Evolutionary conservation across 2,797 vertebrate genomes (phyloP), one percentile per base, ranked within the genome.

Genomic region (Odontamblyopus lacepedii): DNA sequence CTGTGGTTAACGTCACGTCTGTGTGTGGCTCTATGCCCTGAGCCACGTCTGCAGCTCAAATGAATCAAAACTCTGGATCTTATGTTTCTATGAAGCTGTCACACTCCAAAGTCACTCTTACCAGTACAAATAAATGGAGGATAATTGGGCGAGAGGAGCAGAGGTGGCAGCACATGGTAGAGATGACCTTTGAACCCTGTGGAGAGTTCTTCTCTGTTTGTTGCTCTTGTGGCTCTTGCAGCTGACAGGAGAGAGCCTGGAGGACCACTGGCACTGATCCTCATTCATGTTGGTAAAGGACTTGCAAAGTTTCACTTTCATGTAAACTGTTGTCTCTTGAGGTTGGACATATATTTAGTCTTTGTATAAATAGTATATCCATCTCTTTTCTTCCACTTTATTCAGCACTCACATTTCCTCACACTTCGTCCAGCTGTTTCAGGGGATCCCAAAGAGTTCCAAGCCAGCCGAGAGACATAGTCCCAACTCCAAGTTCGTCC

Each of bases 121-220:
- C 81, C 4, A 88, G 89, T 82, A 87, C 69, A 93, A 94, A 94
- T 92, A 93, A 94, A 94, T 92, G 79, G 68, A 87, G 82, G 77
- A 87, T 92, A 89, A 93, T 92, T 93, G 88, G 75, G 78, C 38
- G 64, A 84, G 83, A 73, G 83, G 77, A 78, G 80, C 59, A 48
- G 92, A 90, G 83, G 85, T 76, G 71, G 75, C 78, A 65, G 81
- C 93, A 92, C 92, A 93, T 92, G 91, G 92, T 77, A 15, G 56
- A 18, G 53, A 8, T 89, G 87, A 92, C 90, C 92, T 74, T 72
- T 1, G 88, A 91, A 88, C 77, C 68, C 0, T 83, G 83, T 75
- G 87, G 82, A 3, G 82, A 73, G 79, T 77, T 81, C 57, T 65
- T 84, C 78, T 87, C n/a, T 92, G 89, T 94, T 94, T 93, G 90